Evolutionary conservation across 2,888 invertebrate species (phyloP).

Genomic region (Seira musarum): DNA sequence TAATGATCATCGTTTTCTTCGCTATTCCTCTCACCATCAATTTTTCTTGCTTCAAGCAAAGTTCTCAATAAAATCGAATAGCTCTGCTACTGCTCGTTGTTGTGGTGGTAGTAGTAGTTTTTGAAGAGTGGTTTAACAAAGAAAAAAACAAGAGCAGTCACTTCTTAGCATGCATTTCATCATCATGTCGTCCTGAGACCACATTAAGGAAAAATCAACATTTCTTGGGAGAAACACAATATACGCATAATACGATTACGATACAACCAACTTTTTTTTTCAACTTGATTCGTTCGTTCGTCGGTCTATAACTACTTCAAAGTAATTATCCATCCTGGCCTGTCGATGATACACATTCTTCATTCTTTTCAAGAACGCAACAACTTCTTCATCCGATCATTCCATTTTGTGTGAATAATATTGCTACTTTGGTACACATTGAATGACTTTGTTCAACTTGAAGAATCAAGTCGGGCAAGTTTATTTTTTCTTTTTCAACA

Average conservation of each 20-base stretch:
- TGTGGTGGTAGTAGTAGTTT: neutral
- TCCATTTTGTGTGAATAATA: conserved; percentile 1
- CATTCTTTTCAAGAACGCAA: conserved; percentile 25
- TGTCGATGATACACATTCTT: conserved; percentile 57
- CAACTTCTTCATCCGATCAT: conserved; percentile 47
- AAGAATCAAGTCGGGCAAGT: too few relatives aligned
- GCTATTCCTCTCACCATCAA: neutral
- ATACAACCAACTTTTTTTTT: conserved; percentile 35
- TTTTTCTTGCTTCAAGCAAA: conserved; percentile 49
- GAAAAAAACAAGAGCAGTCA: conserved; percentile 58
- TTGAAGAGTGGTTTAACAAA: conserved; percentile 25
- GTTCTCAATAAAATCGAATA: conserved; percentile 60
- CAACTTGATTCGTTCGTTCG: conserved; percentile 28
- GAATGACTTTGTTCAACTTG: conserved; percentile 16
- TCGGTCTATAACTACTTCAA: conserved; percentile 16
- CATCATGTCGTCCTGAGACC: neutral
- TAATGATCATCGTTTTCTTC: conserved; percentile 21
- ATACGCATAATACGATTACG: conserved; percentile 9
- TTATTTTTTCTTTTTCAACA: too few relatives aligned
- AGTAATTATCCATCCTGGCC: conserved; percentile 52
- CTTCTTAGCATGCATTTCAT: conserved; percentile 40
- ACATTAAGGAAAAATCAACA: too few relatives aligned
- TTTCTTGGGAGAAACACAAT: neutral
- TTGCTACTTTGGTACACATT: neutral
- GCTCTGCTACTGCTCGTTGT: conserved; percentile 3